Evolutionary conservation across 1,140 invertebrate species (phyloP), one percentile per base, ranked within the genome.

Genomic region (Adelges cooleyi): DNA sequence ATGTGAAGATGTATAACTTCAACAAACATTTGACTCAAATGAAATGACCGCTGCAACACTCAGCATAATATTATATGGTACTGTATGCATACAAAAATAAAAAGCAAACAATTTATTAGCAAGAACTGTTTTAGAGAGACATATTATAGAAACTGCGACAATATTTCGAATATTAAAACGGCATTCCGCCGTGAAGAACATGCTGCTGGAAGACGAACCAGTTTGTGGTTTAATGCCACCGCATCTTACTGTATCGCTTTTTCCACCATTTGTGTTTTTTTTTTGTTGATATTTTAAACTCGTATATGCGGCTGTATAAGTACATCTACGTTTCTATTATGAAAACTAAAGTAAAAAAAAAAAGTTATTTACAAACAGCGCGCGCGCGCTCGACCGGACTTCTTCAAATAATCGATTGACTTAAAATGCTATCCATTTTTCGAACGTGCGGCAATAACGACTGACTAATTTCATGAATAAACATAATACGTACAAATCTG

Each of bases 121-220:
- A 22, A 11, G 9, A 27, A n/a, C n/a, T n/a, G n/a, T n/a, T n/a
- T n/a, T n/a, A 33, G 29, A 33, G 29, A 33, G n/a, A 42, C 22
- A 15, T 13, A 13, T 23, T 27, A 27, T 59, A 25, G 54, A 59
- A 46, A 59, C 54, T 27, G 23, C 38, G 23, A 40, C 52, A 40
- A 54, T 54, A 54, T 59, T 59, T 27, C 42, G 54, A 44, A 59
- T 59, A 59, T 59, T 59, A 59, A 59, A 59, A 59, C 54, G 40
- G 3, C 54, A 59, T 59, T 59, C 54, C 54, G 25, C 15, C 29
- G 29, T 11, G 52, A 54, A 54, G 52, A 40, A n/a, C n/a, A 40
- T 38, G 38, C 18, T 54, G 40, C 38, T 59, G 36, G 54, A 22
- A 40, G 54, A 59, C 44, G 54, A 59, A 59, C 54, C 54, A 59